Conservation (phyloP, 2,113 vertebrate genomes). For the Tragelaphus strepsiceros region DNA sequence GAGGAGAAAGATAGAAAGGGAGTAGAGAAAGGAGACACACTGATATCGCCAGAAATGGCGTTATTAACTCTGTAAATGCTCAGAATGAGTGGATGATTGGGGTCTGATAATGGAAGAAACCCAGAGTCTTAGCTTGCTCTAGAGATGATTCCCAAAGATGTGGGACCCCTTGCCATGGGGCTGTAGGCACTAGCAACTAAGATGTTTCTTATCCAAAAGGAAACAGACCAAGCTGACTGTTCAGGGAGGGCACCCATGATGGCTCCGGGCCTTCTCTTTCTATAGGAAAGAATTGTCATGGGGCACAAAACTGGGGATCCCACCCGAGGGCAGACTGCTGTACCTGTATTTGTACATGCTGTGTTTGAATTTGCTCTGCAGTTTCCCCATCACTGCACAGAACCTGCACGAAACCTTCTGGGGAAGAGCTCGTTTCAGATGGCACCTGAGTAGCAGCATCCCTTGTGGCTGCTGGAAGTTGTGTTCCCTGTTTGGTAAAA, state of each 20-base stretch:
- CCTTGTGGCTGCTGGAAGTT: not conserved
- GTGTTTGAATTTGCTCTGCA: slow-evolving; percentile 91
- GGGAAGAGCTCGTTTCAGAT: not conserved
- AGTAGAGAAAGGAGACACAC: not conserved
- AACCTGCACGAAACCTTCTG: not conserved
- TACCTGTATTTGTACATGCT: slow-evolving; percentile 89
- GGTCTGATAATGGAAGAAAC: not conserved
- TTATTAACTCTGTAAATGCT: not conserved
- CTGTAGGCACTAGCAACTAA: not conserved
- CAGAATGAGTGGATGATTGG: not conserved
- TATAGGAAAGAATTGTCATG: not conserved
- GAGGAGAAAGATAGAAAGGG: not conserved
- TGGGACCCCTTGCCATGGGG: not conserved
- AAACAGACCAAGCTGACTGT: not conserved
- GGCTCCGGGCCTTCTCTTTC: not conserved
- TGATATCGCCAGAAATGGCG: not conserved
- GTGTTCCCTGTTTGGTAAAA: not conserved
- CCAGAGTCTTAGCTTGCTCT: not conserved
- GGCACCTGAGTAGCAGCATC: slow-evolving; percentile 17
- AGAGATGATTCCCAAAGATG: not conserved
- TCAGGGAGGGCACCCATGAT: not conserved
- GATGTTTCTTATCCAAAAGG: not conserved
- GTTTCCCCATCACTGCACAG: slow-evolving; percentile 86
- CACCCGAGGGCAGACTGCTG: not conserved
- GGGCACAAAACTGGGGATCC: not conserved